These are phyloP conservation scores for Amblyornis subalaris DNA, from an alignment of 2,113 vertebrate species.

Conservation along the genomic window DNA sequence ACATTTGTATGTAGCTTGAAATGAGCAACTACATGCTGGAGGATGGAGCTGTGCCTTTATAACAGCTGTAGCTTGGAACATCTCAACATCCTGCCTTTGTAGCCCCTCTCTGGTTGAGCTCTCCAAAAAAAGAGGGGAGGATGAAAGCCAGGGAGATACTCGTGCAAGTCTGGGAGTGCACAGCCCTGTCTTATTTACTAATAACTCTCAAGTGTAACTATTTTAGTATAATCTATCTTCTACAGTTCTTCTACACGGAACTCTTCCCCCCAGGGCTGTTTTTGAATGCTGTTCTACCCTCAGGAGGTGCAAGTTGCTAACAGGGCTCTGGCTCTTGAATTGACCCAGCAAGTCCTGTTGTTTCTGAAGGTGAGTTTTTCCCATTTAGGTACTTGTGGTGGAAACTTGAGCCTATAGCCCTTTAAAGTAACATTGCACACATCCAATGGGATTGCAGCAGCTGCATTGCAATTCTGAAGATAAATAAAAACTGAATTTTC, in stretches of 20 bases:
- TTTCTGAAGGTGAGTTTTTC: neutral
- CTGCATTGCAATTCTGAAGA: neutral
- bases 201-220: neutral
- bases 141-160: neutral
- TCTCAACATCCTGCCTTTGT: neutral
- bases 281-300: neutral
- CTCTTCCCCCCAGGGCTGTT: neutral
- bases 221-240: neutral
- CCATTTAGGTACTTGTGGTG: neutral
- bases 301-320: neutral
- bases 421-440: neutral
- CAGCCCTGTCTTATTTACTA: neutral
- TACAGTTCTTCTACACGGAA: neutral
- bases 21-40: neutral
- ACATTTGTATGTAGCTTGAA: neutral
- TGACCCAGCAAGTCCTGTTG: neutral
- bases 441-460: neutral
- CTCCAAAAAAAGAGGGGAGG: neutral
- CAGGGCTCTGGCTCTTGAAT: neutral
- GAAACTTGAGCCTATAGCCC: neutral
- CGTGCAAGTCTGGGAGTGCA: neutral
- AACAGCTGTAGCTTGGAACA: neutral
- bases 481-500: neutral
- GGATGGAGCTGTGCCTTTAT: neutral
- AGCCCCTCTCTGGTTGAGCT: accelerated